A percentile compares a stretch with the other conserved stretches of the same genome.
phyloP scores from a whole-genome alignment of 2,113 vertebrate genomes.

The Macrotis lagotis region DNA sequence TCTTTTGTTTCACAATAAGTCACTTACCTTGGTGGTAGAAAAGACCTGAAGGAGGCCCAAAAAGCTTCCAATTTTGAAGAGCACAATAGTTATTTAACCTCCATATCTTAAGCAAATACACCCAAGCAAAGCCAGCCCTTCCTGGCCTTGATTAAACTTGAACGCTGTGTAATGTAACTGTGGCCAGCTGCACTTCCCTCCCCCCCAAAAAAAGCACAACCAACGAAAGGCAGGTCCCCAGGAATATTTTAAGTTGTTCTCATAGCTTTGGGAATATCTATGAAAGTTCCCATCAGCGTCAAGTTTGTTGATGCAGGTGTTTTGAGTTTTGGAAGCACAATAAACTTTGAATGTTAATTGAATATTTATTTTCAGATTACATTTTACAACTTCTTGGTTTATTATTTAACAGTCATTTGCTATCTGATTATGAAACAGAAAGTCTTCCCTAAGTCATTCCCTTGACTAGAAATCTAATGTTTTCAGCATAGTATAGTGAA shows the following conservation, averaged over 20 bases:
- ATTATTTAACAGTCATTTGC: background rate
- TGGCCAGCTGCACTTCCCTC: background rate
- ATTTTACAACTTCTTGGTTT: background rate
- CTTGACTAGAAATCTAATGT: background rate
- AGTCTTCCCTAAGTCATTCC: slow-evolving; percentile 3
- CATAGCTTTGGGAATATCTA: background rate
- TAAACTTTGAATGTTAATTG: background rate
- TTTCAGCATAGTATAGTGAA: background rate
- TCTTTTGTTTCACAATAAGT: slow-evolving; percentile 76
- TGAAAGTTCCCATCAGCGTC: background rate
- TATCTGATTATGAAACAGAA: background rate
- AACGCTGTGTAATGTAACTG: slow-evolving; percentile 45
- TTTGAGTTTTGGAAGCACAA: background rate
- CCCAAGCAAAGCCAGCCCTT: slow-evolving; percentile 49
- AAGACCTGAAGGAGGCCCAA: slow-evolving; percentile 49
- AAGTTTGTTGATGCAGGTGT: background rate
- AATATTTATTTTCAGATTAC: background rate
- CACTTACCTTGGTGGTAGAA: slow-evolving; percentile 72
- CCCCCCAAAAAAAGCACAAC: background rate
- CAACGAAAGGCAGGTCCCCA: background rate
- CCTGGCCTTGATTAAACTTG: slow-evolving; percentile 23
- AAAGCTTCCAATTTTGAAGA: slow-evolving; percentile 41
- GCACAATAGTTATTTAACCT: slow-evolving; percentile 39
- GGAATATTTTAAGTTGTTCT: background rate
- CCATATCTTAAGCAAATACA: slow-evolving; percentile 63